phyloP scores from a whole-genome alignment of 2,113 vertebrate species.

The Phrynosoma platyrhinos region DNA sequence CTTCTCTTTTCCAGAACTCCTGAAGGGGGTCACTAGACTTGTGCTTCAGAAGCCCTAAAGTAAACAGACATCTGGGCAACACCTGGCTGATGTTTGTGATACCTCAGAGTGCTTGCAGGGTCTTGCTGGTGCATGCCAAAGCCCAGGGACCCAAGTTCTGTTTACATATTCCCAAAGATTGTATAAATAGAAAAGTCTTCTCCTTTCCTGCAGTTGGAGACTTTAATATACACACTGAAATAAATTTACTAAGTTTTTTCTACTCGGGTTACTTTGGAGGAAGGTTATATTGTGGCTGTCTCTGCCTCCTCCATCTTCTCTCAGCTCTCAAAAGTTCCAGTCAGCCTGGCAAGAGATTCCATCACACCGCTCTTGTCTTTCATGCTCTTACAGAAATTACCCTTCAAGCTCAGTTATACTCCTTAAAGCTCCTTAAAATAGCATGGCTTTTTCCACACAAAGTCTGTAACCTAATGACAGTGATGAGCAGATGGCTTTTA shows the following conservation, averaged over 20 bases:
- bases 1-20: neutral
- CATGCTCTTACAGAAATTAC: constrained; percentile 33
- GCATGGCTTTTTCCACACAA: constrained; percentile 55
- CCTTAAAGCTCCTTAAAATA: constrained; percentile 53
- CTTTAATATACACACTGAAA: neutral
- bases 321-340: neutral
- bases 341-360: constrained; percentile 31
- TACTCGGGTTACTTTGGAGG: neutral
- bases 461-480: constrained; percentile 46
- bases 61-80: constrained; percentile 49
- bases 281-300: rapidly evolving
- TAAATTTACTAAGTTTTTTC: neutral
- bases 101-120: neutral
- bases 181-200: constrained; percentile 19
- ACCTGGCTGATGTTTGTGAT: constrained; percentile 45
- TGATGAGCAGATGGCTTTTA: constrained; percentile 58
- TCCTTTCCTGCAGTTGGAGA: constrained; percentile 6
- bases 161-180: neutral
- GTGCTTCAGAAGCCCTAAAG: constrained; percentile 38
- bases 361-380: neutral
- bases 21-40: constrained; percentile 1
- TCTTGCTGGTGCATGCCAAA: constrained; percentile 7
- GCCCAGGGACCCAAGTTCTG: constrained; percentile 10
- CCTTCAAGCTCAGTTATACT: constrained; percentile 43
- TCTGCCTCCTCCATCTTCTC: neutral